phyloP scores from a whole-genome alignment of 2,113 vertebrate genomes.

The Catagonus wagneri region DNA sequence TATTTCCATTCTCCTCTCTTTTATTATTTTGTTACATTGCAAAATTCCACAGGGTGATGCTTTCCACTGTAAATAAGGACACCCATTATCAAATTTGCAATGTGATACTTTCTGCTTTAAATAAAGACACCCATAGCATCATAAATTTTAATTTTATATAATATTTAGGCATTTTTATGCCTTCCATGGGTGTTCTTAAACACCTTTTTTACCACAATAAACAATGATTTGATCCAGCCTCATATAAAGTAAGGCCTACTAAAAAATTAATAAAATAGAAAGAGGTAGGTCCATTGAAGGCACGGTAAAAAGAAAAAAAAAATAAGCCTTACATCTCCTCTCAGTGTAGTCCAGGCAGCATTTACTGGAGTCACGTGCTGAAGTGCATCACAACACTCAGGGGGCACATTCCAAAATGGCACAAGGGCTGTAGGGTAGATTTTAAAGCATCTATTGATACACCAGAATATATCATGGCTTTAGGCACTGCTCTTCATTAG shows the following conservation, averaged over 20 bases:
- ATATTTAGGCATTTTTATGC: not conserved
- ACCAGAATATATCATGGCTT: not conserved
- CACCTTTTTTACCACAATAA: not conserved
- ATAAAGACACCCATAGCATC: not conserved
- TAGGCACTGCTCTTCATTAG: not conserved
- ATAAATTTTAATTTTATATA: not conserved
- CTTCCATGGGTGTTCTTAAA: not conserved
- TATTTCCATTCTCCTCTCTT: not conserved
- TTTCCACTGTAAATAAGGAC: not conserved
- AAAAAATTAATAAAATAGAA: not conserved
- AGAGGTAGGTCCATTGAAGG: not conserved
- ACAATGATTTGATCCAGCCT: not conserved
- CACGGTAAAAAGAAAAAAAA: not conserved
- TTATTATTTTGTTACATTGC: not conserved
- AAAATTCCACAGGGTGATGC: not conserved
- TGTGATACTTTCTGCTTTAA: constrained; percentile 22
- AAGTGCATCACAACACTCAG: not conserved
- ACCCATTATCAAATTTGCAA: not conserved
- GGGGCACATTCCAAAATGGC: not conserved
- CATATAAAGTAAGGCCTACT: not conserved
- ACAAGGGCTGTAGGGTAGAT: not conserved
- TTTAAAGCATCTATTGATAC: not conserved
- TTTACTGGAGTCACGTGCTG: not conserved
- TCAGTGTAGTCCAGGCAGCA: not conserved
- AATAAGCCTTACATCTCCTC: not conserved